Evolutionary conservation across 2,888 invertebrate species (phyloP).

Genomic region (Ischnus inquisitorius): DNA sequence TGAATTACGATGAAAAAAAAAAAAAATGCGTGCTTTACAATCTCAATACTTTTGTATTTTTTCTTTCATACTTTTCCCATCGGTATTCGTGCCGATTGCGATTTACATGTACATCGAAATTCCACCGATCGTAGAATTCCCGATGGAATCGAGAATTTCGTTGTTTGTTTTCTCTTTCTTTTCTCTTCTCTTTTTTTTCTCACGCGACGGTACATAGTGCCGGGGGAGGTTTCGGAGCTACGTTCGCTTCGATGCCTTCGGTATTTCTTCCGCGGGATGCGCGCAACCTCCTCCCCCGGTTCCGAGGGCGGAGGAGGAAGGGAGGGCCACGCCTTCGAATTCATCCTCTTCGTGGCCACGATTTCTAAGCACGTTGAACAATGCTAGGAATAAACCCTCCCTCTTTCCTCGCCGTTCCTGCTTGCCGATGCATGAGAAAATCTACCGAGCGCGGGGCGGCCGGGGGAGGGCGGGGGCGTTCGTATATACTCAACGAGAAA

Average conservation of each 20-base stretch:
- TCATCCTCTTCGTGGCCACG: slow-evolving; percentile 57
- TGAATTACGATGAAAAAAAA: no score
- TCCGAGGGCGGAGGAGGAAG: neutral
- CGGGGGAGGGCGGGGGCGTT: slow-evolving; percentile 12
- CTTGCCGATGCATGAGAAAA: slow-evolving; percentile 65
- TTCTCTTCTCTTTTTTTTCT: neutral
- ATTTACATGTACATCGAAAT: slow-evolving; percentile 32
- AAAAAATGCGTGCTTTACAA: no score
- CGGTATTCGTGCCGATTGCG: neutral
- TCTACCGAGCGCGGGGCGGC: no score
- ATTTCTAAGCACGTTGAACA: slow-evolving; percentile 66
- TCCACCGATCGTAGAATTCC: slow-evolving; percentile 1
- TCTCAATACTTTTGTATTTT: slow-evolving; percentile 5
- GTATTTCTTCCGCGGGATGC: slow-evolving; percentile 62
- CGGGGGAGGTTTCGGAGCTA: slow-evolving; percentile 2
- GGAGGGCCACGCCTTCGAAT: slow-evolving; percentile 65
- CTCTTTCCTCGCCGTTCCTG: slow-evolving; percentile 11
- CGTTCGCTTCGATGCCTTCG: slow-evolving; percentile 31
- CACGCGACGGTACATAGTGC: slow-evolving; percentile 1
- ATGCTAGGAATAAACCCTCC: slow-evolving; percentile 60
- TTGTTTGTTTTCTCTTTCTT: neutral
- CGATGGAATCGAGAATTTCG: slow-evolving; percentile 8
- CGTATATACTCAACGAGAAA: slow-evolving; percentile 13
- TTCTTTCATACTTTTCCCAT: no score
- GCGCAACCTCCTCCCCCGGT: slow-evolving; percentile 9